Base-by-base conservation (phyloP, 2,113 vertebrate genomes). In the Alouatta palliata region DNA sequence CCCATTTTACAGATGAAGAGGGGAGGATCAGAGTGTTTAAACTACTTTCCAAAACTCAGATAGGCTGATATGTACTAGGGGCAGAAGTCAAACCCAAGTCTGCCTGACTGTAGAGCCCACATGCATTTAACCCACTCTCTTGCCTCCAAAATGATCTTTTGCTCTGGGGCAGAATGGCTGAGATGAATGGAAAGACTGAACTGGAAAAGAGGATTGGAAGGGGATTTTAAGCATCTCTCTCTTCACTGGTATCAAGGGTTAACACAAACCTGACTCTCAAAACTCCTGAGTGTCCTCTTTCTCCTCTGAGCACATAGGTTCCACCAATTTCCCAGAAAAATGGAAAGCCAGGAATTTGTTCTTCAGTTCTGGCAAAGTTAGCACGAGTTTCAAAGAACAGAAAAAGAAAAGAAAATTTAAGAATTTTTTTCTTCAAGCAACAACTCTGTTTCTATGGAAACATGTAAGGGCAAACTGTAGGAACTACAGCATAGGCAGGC, bases 361-460 rank as follows among this genome's bases (percentile, higher is more conserved):
- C 90, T 40, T 92, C 43, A 56, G 25, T 90, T 89, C 81, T 97
- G 58, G 64, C 45, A 93, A 91, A 93, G 76, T 97, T 89, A 95
- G 56, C 30, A 61, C n/a, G 96, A 96, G n/a, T 90, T 95, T 90
- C 83, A 95, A 87, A 95, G 56, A 92, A 76, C 37, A 64, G 30
- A 37, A 81, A 97, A 84, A 93, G n/a, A 43, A 96, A 97, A 96
- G 88, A 25, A 96, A 95, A 92, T 86, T 52, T 90, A 92, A 73
- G 35, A 82, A 75, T 96, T 81, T 97, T 96, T 64, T 84, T 94
- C 56, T 97, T 96, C 80, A 87, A 95, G 73, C 58, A 75, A 92
- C 32, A 90, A 84, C 89, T 96, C 73, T 61, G 97, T 97, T 98
- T 97, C 97, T 97, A 97, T 97, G 95, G 98, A 93, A 98, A 96